phyloP scores from a whole-genome alignment of 2,797 vertebrate genomes.

The Kryptolebias ocellatus region DNA sequence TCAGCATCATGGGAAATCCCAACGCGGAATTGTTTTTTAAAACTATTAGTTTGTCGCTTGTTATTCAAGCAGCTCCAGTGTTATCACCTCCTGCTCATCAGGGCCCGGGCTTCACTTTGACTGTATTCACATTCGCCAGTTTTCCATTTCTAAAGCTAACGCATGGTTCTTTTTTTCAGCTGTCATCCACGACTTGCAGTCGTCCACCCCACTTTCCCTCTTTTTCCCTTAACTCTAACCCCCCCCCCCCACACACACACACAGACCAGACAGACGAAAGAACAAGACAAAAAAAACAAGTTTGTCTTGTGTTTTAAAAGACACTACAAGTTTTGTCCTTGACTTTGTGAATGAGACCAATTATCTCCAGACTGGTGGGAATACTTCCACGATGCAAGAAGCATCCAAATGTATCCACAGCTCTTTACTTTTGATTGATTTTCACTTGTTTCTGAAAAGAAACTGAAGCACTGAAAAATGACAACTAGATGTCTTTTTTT shows the following conservation, averaged over 20 bases:
- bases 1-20: slow-evolving; percentile 81
- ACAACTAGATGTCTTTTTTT: neutral
- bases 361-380: no score
- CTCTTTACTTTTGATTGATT: slow-evolving; percentile 13
- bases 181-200: slow-evolving; percentile 29
- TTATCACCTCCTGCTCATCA: slow-evolving; percentile 52
- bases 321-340: no score
- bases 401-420: no score
- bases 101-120: slow-evolving; percentile 14
- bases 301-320: no score
- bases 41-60: slow-evolving; percentile 81
- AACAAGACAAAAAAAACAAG: no score
- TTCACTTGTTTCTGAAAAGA: slow-evolving; percentile 6
- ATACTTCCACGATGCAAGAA: no score
- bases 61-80: slow-evolving; percentile 68
- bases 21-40: slow-evolving; percentile 79
- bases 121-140: slow-evolving; percentile 27
- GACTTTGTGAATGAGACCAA: no score
- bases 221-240: slow-evolving; percentile 59
- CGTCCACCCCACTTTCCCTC: slow-evolving; percentile 57
- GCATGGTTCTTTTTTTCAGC: slow-evolving; percentile 44
- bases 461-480: neutral
- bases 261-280: neutral
- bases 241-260: neutral
- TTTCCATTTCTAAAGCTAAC: slow-evolving; percentile 17